phyloP scores from a whole-genome alignment of 2,797 vertebrate genomes.

The Telmatherina bonti region DNA sequence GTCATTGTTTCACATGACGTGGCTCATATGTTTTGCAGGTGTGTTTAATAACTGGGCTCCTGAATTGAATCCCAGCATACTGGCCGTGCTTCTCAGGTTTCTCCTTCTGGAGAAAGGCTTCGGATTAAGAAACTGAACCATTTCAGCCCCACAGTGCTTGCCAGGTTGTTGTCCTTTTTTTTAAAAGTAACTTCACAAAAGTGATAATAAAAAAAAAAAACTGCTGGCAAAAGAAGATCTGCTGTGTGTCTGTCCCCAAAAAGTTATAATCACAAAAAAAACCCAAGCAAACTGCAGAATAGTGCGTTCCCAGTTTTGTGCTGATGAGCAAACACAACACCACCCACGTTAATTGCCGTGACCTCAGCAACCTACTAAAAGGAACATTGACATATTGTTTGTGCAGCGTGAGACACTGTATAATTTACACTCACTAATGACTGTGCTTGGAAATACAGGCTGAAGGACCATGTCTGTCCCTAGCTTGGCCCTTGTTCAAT shows the following conservation, averaged over 20 bases:
- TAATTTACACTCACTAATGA: constrained; percentile 86
- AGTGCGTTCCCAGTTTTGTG: constrained; percentile 77
- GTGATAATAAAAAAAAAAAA: constrained; percentile 11
- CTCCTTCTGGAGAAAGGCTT: constrained; percentile 52
- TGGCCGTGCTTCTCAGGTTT: constrained; percentile 73
- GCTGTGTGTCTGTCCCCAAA: constrained; percentile 39
- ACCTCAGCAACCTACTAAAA: constrained; percentile 79
- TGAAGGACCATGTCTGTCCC: constrained; percentile 81
- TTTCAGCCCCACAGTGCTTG: constrained; percentile 31
- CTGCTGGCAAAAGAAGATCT: constrained; percentile 41
- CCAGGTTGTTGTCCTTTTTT: constrained; percentile 11
- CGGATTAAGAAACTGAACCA: constrained; percentile 36
- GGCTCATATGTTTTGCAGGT: constrained; percentile 79
- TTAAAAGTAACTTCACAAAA: constrained; percentile 27
- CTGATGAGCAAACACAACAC: constrained; percentile 82
- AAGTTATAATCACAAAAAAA: constrained; percentile 72
- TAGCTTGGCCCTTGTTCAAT: constrained; percentile 79
- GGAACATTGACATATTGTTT: constrained; percentile 88
- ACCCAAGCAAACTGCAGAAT: constrained; percentile 74
- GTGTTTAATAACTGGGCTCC: constrained; percentile 78
- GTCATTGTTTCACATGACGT: constrained; percentile 79
- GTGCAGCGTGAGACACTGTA: constrained; percentile 84
- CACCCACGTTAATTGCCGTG: constrained; percentile 82
- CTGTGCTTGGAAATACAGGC: constrained; percentile 77
- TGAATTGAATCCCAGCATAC: constrained; percentile 59